phyloP scores from a whole-genome alignment of 92 coral and sea anemone species.

The Epizoanthus ramosus region DNA sequence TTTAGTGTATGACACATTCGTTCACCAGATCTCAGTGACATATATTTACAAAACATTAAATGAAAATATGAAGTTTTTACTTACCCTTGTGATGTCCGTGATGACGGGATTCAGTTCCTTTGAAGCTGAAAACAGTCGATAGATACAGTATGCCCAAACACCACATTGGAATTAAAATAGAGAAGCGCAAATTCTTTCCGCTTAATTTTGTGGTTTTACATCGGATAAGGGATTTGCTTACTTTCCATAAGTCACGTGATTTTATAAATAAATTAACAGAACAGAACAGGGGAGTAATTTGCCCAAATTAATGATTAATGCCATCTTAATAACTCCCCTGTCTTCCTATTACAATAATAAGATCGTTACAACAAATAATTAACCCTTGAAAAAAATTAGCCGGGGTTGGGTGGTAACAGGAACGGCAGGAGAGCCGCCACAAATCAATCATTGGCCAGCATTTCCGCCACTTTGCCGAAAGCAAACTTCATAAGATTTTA shows the following conservation, averaged over 20 bases:
- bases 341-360: too few species aligned
- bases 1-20: background rate
- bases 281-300: background rate
- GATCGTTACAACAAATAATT: too few species aligned
- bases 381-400: too few species aligned
- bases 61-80: background rate
- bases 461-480: too few species aligned
- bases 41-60: constrained; percentile 22
- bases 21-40: background rate
- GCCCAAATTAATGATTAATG: constrained; percentile 2
- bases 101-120: background rate
- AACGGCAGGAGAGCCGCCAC: too few species aligned
- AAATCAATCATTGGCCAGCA: too few species aligned
- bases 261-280: constrained; percentile 7
- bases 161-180: constrained; percentile 20
- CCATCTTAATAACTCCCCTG: background rate
- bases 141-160: constrained; percentile 4
- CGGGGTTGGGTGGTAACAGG: too few species aligned
- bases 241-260: constrained; percentile 29
- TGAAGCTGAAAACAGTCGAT: constrained; percentile 9
- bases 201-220: background rate
- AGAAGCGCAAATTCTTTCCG: background rate
- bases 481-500: too few species aligned
- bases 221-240: background rate
- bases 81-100: constrained; percentile 18